phyloP scores from a whole-genome alignment of 2,113 vertebrate genomes.

The Ophiodon elongatus region DNA sequence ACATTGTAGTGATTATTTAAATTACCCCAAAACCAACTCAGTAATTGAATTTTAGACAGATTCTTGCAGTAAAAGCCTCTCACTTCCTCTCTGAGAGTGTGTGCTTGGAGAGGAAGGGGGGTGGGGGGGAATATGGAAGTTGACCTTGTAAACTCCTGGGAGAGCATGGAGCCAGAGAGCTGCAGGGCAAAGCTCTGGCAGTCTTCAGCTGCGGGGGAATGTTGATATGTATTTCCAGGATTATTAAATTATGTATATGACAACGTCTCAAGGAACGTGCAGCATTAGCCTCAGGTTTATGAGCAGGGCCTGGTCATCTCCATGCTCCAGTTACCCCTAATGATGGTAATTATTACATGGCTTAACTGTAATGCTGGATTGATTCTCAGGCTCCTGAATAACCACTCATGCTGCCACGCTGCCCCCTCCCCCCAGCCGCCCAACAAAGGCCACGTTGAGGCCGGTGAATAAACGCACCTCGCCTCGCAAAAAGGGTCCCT shows the following conservation, averaged over 20 bases:
- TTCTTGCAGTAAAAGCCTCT: constrained; percentile 47
- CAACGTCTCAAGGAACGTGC: constrained; percentile 84
- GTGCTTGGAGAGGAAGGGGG: constrained; percentile 41
- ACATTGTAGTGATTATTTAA: constrained; percentile 58
- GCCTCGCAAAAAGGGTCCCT: constrained; percentile 65
- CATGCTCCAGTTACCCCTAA: constrained; percentile 91
- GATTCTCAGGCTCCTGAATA: constrained; percentile 88
- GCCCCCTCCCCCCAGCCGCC: constrained; percentile 43
- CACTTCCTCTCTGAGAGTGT: constrained; percentile 48
- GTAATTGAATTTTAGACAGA: constrained; percentile 70
- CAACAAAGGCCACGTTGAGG: constrained; percentile 85
- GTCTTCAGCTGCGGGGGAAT: constrained; percentile 69
- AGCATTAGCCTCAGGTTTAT: constrained; percentile 86
- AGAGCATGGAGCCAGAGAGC: constrained; percentile 44
- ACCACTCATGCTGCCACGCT: constrained; percentile 83
- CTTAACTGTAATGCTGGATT: constrained; percentile 91
- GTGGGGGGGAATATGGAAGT: constrained; percentile 60
- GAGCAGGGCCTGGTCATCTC: constrained; percentile 80
- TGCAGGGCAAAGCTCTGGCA: constrained; percentile 65
- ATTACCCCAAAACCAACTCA: constrained; percentile 56
- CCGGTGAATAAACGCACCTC: constrained; percentile 71
- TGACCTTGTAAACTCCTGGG: constrained; percentile 70
- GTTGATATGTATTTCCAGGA: constrained; percentile 91
- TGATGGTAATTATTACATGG: constrained; percentile 94
- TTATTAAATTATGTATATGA: constrained; percentile 93